Evolutionary conservation across 1,140 invertebrate genomes (phyloP), one percentile per base, ranked within the genome.

Genomic region (Mycetomoellerius zeteki): DNA sequence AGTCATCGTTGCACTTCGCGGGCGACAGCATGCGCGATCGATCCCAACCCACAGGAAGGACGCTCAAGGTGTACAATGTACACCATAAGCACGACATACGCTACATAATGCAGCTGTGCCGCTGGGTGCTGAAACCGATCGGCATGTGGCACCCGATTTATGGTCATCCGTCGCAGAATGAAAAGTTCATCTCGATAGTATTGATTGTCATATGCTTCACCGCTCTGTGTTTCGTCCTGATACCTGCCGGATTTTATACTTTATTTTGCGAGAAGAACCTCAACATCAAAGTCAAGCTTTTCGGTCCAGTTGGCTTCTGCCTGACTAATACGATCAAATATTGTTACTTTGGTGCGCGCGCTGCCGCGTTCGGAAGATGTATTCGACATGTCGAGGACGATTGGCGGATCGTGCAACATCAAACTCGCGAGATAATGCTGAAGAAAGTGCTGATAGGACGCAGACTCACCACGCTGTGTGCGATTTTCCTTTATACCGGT

Each of bases 121-220:
- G 86, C 33, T 92, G 84, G 86, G 21, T 91, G 14, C 60, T 93
- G 14, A 88, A 84, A 52, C 87, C 89, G 7, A 90, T 93, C 33
- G 93, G 93, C 2, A 71, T 93, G 12, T 93, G 92, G 92, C 73
- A 88, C 0, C 3, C 64, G 5, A 24, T 90, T 7, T 37, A 62
- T 12, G 47, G 37, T 0, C 58, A 50, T 6, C 16, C 33, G 0
- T 88, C 78, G 12, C 56, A 0, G n/a, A 21, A 21, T 2, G 72
- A 88, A 2, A 58, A 52, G 6, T 19, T 88, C 2, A 0, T 69
- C 0, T 88, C 86, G 0, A 1, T 62, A 1, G 12, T 54, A 0
- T 16, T 86, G 1, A 27, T 86, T 2, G 0, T 58, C 6, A 0
- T 5, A 4, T 84, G 89, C 24, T 81, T 86, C 16, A 85, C 30